Base-by-base conservation (phyloP, 2,797 vertebrate genomes). In the Cetoscarus ocellatus region DNA sequence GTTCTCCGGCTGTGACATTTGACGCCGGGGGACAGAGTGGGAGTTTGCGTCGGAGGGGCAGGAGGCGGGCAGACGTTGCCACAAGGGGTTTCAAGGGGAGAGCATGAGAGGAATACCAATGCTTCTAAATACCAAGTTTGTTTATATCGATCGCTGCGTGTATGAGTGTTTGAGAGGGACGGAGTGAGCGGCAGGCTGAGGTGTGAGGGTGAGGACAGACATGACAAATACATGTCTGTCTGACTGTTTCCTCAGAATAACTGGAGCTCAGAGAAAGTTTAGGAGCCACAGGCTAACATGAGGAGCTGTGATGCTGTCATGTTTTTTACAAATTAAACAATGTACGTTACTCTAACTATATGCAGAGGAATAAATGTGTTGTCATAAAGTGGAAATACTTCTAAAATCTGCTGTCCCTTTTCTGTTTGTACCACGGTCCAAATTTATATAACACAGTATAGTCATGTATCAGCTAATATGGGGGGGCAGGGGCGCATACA, bases 91-190 rank as follows among this genome's bases (percentile, higher is more conserved):
- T 60, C n/a, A 34, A 47, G 58, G 45, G 54, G 51, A 50, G 48
- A 59, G 14, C 50, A 68, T 44, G 65, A 73, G 50, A 62, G 44
- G 81, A 83, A 80, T 83, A 69, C n/a, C 70, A 83, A 80, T 73
- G 61, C 44, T 2, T 54, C 52, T 79, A 77, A 77, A 79, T 76
- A 70, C 73, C 77, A 71, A 67, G 61, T 70, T 73, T 79, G 66
- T 73, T 77, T 67, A 57, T 57, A 77, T 79, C 19, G 66, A 83
- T 73, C 58, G 2, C 7, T 35, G 47, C 10, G 7, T 61, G 11
- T 49, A 38, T 53, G 67, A 38, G n/a, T 38, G 45, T 61, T 38
- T 18, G 44, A n/a, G 51, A 9, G 59, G 50, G 53, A 51, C 51
- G 3, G 45, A 17, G n/a, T 48, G 47, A 17, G 47, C 4, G 8